Percentiles rank a stretch among this genome's conserved stretches.
phyloP scores from a whole-genome alignment of 2,888 invertebrate genomes.

The Scelioninae gen. 2 region DNA sequence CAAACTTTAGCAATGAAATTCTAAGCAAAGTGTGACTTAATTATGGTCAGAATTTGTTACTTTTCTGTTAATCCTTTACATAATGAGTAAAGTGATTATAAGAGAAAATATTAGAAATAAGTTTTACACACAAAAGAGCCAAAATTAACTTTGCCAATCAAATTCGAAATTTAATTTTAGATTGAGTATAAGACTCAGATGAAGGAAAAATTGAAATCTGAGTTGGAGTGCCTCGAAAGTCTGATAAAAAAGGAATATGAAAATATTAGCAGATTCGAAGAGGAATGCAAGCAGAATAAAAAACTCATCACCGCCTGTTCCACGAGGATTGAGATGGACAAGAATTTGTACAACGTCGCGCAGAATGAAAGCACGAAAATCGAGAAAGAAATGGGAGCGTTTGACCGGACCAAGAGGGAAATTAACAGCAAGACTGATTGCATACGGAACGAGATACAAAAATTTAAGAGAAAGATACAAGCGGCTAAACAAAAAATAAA shows the following conservation, averaged over 20 bases:
- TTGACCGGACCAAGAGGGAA: slow-evolving; percentile 76
- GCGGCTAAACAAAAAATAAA: slow-evolving; percentile 81
- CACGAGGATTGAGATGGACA: slow-evolving; percentile 82
- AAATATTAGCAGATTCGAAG: slow-evolving; percentile 77
- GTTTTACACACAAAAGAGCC: background rate
- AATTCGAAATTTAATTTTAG: too few species aligned
- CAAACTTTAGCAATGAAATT: too few species aligned
- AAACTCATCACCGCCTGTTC: slow-evolving; percentile 82
- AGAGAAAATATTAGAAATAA: slow-evolving; percentile 5
- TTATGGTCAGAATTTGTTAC: too few species aligned
- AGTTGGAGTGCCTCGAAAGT: slow-evolving; percentile 75
- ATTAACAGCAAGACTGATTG: slow-evolving; percentile 75
- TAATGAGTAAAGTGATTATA: too few species aligned
- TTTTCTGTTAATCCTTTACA: too few species aligned
- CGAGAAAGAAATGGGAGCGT: slow-evolving; percentile 75
- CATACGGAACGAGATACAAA: slow-evolving; percentile 75
- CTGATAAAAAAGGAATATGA: slow-evolving; percentile 75
- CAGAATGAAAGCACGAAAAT: slow-evolving; percentile 76
- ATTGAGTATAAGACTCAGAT: slow-evolving; percentile 76
- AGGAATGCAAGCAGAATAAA: slow-evolving; percentile 79
- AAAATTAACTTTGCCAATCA: too few species aligned
- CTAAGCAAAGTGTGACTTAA: too few species aligned
- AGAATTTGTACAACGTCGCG: slow-evolving; percentile 78
- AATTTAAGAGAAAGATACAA: slow-evolving; percentile 80
- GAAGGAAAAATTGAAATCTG: slow-evolving; percentile 75